Evolutionary conservation across 2,797 vertebrate species (phyloP), one percentile per base, ranked within the genome.

Genomic region (Tapera naevia): DNA sequence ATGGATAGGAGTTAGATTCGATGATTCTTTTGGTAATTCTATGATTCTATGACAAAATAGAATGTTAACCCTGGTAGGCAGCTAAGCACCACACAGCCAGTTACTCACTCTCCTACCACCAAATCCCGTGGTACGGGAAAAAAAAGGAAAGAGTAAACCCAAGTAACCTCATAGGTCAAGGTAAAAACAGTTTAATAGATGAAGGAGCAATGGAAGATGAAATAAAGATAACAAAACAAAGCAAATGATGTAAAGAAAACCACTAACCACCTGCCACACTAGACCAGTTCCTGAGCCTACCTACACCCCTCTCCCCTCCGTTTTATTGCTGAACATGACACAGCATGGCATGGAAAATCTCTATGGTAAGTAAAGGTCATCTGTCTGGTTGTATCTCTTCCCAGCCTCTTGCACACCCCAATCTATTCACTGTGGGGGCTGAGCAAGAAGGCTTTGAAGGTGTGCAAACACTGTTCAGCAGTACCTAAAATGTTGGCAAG

Each of bases 351-450:
- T 5, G 5, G 32, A 84, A 76, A 62, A 57, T 32, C 5, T 72
- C 50, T 75, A 45, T 41, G 11, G 7, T 65, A 53, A 37, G 14
- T 69, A 41, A 84, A 46, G 37, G 41, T 45, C 27, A 35, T n/a
- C 13, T 37, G n/a, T n/a, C 48, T 56, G 9, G 19, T 18, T 74
- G 17, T 25, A 33, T 32, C 8, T 10, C 13, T n/a, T 50, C 50
- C 28, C 32, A 41, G 2, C 5, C 10, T 16, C 35, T 90, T 3
- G 5, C 2, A 8, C 11, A 48, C 3, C 25, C 9, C 17, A n/a
- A 0, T 19, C 14, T 45, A 6, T 27, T 70, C 41, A n/a, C 4
- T 16, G n/a, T 0, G 1, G 23, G 5, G 8, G 2, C 32, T 11
- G 27, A 39, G 46, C 60, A 39, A 14, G 13, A 8, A 28, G 19